Evolutionary conservation across 92 coral and sea anemone species (phyloP).

Genomic region (Plumapathes pennacea): DNA sequence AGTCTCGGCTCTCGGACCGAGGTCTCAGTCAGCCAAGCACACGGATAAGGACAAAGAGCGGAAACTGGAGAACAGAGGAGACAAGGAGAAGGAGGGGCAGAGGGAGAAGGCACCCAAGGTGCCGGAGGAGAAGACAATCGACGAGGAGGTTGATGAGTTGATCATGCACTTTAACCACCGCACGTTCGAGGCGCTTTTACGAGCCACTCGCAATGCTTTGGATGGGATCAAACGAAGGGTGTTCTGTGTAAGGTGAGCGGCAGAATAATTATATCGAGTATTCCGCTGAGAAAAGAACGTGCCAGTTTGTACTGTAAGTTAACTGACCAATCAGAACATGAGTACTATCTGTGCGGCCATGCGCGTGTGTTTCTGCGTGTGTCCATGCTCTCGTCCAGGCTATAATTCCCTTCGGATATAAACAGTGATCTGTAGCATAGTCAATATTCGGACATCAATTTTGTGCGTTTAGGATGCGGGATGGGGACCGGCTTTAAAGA

Average conservation of each 20-base stretch:
- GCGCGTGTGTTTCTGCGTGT: too few species aligned
- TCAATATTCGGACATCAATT: too few species aligned
- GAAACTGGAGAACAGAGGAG: slow-evolving; percentile 57
- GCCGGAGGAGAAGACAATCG: slow-evolving; percentile 77
- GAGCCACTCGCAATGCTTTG: slow-evolving; percentile 75
- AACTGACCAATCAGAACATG: too few species aligned
- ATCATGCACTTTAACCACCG: slow-evolving; percentile 81
- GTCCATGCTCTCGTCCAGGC: too few species aligned
- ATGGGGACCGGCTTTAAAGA: too few species aligned
- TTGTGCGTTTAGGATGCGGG: too few species aligned
- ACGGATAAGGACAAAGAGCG: slow-evolving; percentile 69
- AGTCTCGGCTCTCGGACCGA: slow-evolving; percentile 61
- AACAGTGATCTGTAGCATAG: too few species aligned
- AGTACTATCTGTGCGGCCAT: too few species aligned
- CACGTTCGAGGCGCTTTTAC: slow-evolving; percentile 78
- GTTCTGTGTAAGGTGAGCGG: slow-evolving; percentile 74
- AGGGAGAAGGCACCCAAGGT: slow-evolving; percentile 76
- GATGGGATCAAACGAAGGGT: slow-evolving; percentile 83
- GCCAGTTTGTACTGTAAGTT: too few species aligned
- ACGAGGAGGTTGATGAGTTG: slow-evolving; percentile 86
- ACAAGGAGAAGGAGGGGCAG: slow-evolving; percentile 52
- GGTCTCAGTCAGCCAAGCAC: slow-evolving; percentile 37
- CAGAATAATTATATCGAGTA: too few species aligned
- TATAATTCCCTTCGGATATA: too few species aligned
- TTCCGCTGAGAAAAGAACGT: neutral